These are phyloP conservation scores for Microcebus murinus DNA, from an alignment of 2,113 vertebrate genomes.

Conservation along the genomic window DNA sequence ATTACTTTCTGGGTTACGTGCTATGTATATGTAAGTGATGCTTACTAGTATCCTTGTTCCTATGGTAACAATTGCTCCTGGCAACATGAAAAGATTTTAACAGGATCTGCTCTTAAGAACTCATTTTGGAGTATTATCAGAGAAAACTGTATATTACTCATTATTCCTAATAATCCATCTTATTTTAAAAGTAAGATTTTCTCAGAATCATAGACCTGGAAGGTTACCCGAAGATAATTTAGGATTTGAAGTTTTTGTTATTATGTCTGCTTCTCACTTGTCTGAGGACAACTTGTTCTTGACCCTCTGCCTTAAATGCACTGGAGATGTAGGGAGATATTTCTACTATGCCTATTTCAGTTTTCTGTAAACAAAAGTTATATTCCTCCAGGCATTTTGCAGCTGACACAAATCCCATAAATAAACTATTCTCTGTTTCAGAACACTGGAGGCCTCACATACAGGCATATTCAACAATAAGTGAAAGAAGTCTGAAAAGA, in stretches of 20 bases:
- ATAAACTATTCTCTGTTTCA: conserved; percentile 62
- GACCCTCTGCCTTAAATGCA: conserved; percentile 5
- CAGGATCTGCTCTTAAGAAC: conserved; percentile 62
- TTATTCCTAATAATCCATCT: background rate
- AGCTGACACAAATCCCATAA: conserved; percentile 41
- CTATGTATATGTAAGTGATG: background rate
- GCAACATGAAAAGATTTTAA: conserved; percentile 66
- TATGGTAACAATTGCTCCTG: conserved; percentile 74
- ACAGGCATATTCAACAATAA: conserved; percentile 55
- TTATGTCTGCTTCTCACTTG: background rate
- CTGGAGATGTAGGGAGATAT: background rate
- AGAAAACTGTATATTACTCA: conserved; percentile 13
- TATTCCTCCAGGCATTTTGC: background rate
- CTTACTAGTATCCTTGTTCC: conserved; percentile 55
- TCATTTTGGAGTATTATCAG: conserved; percentile 43
- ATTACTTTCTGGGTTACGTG: conserved; percentile 40
- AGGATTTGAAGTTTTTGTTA: background rate
- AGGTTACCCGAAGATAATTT: background rate
- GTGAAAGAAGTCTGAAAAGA: conserved; percentile 48
- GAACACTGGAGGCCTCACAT: conserved; percentile 37
- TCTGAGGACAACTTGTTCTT: conserved; percentile 26
- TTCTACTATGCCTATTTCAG: background rate
- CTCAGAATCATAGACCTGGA: background rate
- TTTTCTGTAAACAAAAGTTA: conserved; percentile 65
- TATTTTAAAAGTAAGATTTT: background rate